A percentile compares a stretch with the other conserved stretches of the same genome.
Evolutionary conservation across 2,888 invertebrate species (phyloP).

Genomic region (Mylabris sibirica): DNA sequence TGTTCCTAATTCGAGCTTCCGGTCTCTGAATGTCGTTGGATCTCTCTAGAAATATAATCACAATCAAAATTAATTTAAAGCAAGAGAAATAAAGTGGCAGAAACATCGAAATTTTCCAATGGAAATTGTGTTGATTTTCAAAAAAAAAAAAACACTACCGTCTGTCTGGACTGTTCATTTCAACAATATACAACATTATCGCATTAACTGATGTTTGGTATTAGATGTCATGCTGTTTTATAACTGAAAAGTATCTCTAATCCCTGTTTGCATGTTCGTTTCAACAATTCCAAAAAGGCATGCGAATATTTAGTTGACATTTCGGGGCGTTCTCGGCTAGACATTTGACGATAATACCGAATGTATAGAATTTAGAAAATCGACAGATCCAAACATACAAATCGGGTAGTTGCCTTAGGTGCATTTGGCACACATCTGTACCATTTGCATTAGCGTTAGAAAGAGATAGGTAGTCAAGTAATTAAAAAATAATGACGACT

Average conservation of each 20-base stretch:
- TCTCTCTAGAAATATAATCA: slow-evolving; percentile 20
- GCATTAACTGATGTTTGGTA: slow-evolving; percentile 41
- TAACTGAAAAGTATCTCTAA: slow-evolving; percentile 27
- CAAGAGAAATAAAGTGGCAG: background rate
- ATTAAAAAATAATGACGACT: no score
- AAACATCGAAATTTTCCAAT: background rate
- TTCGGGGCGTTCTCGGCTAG: slow-evolving; percentile 41
- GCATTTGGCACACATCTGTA: no score
- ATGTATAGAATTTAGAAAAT: background rate
- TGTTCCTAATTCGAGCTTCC: slow-evolving; percentile 62
- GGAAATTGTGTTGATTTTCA: background rate
- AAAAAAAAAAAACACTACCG: no score
- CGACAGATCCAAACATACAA: background rate
- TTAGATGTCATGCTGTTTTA: slow-evolving; percentile 36
- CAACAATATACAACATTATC: slow-evolving; percentile 33
- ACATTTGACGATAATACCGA: slow-evolving; percentile 25
- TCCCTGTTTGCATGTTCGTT: slow-evolving; percentile 44
- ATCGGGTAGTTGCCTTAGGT: no score
- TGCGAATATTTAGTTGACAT: slow-evolving; percentile 57
- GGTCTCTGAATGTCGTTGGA: slow-evolving; percentile 48
- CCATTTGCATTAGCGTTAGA: no score
- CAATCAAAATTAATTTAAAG: slow-evolving; percentile 9
- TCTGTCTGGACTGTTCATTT: no score
- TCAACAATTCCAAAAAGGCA: slow-evolving; percentile 48
- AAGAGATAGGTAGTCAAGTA: no score